phyloP scores from a whole-genome alignment of 2,113 vertebrate genomes.

The Motacilla tschutschensis region DNA sequence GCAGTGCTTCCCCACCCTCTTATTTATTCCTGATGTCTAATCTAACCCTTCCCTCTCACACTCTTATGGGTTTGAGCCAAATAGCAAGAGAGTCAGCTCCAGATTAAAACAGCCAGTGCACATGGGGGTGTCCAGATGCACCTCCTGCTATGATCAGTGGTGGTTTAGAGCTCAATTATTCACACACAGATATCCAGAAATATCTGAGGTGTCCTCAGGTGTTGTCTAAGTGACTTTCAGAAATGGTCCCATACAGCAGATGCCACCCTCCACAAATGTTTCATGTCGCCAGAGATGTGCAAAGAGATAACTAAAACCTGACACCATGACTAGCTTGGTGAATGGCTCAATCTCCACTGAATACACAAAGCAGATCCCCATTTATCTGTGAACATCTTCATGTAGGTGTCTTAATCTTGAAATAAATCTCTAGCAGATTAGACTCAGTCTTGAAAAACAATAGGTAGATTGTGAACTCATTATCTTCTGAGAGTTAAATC shows the following conservation, averaged over 20 bases:
- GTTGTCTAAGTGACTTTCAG: neutral
- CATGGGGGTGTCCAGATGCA: neutral
- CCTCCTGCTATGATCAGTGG: neutral
- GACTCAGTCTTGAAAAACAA: neutral
- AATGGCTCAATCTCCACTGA: neutral
- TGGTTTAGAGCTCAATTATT: neutral
- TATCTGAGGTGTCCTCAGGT: neutral
- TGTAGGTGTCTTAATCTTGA: neutral
- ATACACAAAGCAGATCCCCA: neutral
- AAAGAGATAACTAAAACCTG: neutral
- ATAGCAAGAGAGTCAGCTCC: neutral
- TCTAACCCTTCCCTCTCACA: neutral
- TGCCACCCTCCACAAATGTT: neutral
- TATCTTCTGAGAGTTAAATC: neutral
- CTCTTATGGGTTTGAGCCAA: accelerated
- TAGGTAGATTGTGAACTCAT: neutral
- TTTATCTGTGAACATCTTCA: neutral
- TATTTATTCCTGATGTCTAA: neutral
- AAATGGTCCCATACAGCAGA: neutral
- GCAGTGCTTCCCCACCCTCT: neutral
- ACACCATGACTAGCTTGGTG: neutral
- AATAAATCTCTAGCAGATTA: neutral
- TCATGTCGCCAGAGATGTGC: neutral
- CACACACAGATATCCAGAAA: neutral
- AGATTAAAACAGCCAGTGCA: neutral